Evolutionary conservation across 2,888 invertebrate species (phyloP).

Genomic region (Watsonalla cultraria): DNA sequence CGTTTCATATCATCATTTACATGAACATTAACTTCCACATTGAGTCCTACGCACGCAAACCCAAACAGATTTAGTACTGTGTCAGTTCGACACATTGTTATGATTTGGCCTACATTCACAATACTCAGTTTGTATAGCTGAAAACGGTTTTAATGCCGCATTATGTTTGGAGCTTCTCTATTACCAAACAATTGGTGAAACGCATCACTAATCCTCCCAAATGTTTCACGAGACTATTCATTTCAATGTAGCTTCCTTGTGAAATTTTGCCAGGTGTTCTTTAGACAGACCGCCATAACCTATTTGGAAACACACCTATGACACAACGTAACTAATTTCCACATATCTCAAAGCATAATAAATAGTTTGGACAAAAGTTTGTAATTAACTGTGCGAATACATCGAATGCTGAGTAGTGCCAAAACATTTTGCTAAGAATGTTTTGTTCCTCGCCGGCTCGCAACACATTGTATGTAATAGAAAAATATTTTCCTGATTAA

Average conservation of each 20-base stretch:
- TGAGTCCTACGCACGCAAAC: slow-evolving; percentile 15
- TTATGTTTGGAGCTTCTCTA: neutral
- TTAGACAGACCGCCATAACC: slow-evolving; percentile 2
- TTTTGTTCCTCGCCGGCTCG: neutral
- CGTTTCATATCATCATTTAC: slow-evolving; percentile 23
- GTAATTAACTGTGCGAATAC: slow-evolving; percentile 19
- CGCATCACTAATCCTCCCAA: neutral
- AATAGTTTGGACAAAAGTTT: slow-evolving; percentile 21
- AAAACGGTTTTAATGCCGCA: slow-evolving; percentile 1
- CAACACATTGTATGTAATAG: neutral
- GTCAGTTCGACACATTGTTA: slow-evolving; percentile 32
- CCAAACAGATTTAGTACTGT: slow-evolving; percentile 7
- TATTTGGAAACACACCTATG: slow-evolving; percentile 6
- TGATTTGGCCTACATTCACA: slow-evolving; percentile 39
- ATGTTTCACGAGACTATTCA: neutral
- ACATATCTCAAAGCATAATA: slow-evolving; percentile 15
- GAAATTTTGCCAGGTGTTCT: neutral
- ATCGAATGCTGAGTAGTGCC: slow-evolving; percentile 21
- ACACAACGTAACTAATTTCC: slow-evolving; percentile 15
- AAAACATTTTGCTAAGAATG: slow-evolving; percentile 14
- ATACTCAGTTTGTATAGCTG: slow-evolving; percentile 23
- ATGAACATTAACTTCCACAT: slow-evolving; percentile 18
- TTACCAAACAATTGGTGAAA: neutral
- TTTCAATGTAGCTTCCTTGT: neutral
- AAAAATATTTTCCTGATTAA: no score